phyloP scores from a whole-genome alignment of 92 coral and sea anemone species.

The Palythoa grandis region DNA sequence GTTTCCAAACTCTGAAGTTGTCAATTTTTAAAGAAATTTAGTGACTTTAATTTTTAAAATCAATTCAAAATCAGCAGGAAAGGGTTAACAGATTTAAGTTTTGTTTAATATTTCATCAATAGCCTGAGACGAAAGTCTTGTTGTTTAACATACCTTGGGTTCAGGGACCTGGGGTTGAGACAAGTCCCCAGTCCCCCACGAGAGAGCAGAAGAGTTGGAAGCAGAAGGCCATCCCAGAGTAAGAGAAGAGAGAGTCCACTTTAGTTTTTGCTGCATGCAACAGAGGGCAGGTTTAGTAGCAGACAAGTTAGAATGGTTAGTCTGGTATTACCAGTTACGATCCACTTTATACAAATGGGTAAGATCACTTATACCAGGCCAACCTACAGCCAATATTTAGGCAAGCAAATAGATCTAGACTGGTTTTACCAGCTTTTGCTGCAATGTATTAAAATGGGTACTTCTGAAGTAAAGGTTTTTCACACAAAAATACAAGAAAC shows the following conservation, averaged over 20 bases:
- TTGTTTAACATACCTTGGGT: slow-evolving; percentile 75
- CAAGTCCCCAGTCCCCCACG: slow-evolving; percentile 86
- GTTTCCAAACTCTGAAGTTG: too few species aligned
- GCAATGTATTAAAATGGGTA: neutral
- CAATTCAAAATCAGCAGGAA: too few species aligned
- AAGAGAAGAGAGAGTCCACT: slow-evolving; percentile 89
- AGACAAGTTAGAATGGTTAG: slow-evolving; percentile 11
- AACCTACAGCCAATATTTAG: neutral
- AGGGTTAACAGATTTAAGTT: neutral
- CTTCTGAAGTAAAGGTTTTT: too few species aligned
- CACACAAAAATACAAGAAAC: too few species aligned
- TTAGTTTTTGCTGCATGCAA: slow-evolving; percentile 82
- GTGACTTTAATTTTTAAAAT: too few species aligned
- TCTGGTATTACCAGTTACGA: slow-evolving; percentile 17
- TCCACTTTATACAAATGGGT: neutral
- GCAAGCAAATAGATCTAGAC: neutral
- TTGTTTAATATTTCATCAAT: neutral
- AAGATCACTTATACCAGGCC: neutral
- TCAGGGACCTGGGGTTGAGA: slow-evolving; percentile 78
- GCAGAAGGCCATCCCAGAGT: slow-evolving; percentile 90
- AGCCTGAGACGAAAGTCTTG: neutral
- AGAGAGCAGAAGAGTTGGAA: slow-evolving; percentile 75
- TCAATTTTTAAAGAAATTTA: too few species aligned
- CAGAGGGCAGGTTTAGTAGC: slow-evolving; percentile 69
- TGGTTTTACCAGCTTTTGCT: neutral